These are phyloP conservation scores for Glaucomys volans DNA, from an alignment of 2,113 vertebrate species.

Conservation along the genomic window DNA sequence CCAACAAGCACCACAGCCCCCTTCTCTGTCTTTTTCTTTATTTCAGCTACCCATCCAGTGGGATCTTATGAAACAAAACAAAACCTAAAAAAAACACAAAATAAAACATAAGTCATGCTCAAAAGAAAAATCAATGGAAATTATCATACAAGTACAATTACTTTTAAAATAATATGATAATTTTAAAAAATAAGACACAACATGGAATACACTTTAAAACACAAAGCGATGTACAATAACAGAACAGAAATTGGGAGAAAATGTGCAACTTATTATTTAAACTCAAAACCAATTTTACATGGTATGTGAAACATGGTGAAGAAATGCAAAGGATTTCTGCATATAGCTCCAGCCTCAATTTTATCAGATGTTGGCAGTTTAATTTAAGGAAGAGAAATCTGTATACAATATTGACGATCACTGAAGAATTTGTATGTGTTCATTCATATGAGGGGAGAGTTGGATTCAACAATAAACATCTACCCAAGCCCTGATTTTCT, in stretches of 20 bases:
- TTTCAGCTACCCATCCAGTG: constrained; percentile 94
- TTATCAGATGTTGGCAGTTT: not conserved
- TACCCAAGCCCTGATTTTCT: not conserved
- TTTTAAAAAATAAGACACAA: constrained; percentile 78
- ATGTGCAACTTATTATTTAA: constrained; percentile 51
- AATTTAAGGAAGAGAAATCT: constrained; percentile 1
- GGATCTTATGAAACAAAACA: constrained; percentile 98
- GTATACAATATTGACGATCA: not conserved
- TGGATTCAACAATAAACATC: constrained; percentile 4
- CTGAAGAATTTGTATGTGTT: not conserved
- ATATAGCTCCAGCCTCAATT: not conserved
- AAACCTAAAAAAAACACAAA: constrained; percentile 97
- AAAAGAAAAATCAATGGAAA: constrained; percentile 82
- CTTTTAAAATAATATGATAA: constrained; percentile 80
- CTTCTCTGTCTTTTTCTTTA: constrained; percentile 88
- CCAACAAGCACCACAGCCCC: constrained; percentile 87
- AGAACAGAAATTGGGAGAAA: constrained; percentile 52
- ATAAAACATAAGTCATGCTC: constrained; percentile 90
- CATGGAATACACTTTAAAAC: constrained; percentile 79
- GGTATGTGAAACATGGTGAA: constrained; percentile 58
- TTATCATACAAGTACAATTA: constrained; percentile 78
- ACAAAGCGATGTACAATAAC: constrained; percentile 75
- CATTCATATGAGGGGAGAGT: not conserved
- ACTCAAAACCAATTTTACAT: not conserved
- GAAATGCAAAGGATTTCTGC: constrained; percentile 33